phyloP scores from a whole-genome alignment of 2,113 vertebrate genomes.

The Tringa solitaria region DNA sequence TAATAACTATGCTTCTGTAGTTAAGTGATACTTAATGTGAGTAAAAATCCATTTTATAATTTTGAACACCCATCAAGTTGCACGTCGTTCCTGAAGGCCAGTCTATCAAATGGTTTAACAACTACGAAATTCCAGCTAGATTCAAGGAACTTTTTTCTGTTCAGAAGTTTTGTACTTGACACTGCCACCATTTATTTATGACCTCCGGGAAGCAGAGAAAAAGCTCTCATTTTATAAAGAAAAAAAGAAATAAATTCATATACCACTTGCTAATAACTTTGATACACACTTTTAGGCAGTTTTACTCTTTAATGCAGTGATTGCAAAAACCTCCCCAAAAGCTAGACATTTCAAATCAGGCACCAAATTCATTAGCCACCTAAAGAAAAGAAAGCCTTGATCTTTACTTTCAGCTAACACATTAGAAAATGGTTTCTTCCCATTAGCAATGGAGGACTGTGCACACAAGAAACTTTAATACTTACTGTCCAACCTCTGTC shows the following conservation, averaged over 20 bases:
- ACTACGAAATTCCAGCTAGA: not conserved
- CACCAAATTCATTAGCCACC: not conserved
- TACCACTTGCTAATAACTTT: not conserved
- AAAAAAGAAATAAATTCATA: not conserved
- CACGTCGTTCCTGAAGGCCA: not conserved
- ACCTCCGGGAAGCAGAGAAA: not conserved
- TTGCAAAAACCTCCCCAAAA: not conserved
- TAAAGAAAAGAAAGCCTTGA: not conserved
- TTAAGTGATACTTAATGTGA: not conserved
- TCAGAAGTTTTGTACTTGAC: not conserved
- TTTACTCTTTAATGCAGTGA: not conserved
- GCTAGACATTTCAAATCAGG: not conserved
- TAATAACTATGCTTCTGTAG: not conserved
- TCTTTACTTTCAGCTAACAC: not conserved
- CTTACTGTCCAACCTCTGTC: conserved; percentile 89
- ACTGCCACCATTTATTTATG: not conserved
- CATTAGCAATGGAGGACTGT: not conserved
- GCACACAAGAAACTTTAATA: conserved; percentile 40
- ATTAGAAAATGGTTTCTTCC: not conserved
- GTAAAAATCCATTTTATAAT: not conserved
- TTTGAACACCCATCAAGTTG: not conserved
- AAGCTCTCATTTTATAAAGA: not conserved
- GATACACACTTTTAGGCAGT: not conserved
- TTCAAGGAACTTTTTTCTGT: not conserved
- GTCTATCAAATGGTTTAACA: not conserved